Percentiles rank a stretch among this genome's conserved stretches.
Evolutionary conservation across 2,888 invertebrate genomes (phyloP).

Genomic region (Pharmacophagus antenor): DNA sequence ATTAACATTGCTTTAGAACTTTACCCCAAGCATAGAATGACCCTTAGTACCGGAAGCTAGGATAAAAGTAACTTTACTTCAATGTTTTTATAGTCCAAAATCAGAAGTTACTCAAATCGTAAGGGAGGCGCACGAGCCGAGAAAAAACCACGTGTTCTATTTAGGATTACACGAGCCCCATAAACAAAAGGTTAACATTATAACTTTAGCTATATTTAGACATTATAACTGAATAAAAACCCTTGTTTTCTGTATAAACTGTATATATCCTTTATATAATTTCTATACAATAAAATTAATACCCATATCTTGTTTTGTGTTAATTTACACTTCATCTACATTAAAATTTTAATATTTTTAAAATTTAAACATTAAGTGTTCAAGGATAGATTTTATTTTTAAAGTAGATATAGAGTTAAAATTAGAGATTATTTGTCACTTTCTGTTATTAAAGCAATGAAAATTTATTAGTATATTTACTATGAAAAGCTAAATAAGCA

Average conservation of each 20-base stretch:
- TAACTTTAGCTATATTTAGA: conserved; percentile 52
- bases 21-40: conserved; percentile 36
- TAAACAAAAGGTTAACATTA: conserved; percentile 74
- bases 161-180: conserved; percentile 75
- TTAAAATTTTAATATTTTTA: too few relatives aligned
- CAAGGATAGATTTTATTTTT: too few relatives aligned
- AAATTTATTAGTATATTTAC: not conserved
- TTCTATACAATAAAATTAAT: too few relatives aligned
- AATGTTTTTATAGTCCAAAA: conserved; percentile 42
- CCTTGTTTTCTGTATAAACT: conserved; percentile 1
- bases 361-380: too few relatives aligned
- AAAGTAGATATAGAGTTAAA: too few relatives aligned
- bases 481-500: not conserved
- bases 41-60: conserved; percentile 42
- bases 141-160: conserved; percentile 80
- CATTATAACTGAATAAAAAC: conserved; percentile 10
- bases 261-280: not conserved
- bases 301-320: too few relatives aligned
- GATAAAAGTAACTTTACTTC: conserved; percentile 41
- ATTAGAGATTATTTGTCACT: too few relatives aligned
- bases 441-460: not conserved
- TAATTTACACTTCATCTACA: too few relatives aligned
- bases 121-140: conserved; percentile 57
- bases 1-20: conserved; percentile 72
- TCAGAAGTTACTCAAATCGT: conserved; percentile 30